Evolutionary conservation across 2,113 vertebrate species (phyloP), one percentile per base, ranked within the genome.

Genomic region (Cervus canadensis): DNA sequence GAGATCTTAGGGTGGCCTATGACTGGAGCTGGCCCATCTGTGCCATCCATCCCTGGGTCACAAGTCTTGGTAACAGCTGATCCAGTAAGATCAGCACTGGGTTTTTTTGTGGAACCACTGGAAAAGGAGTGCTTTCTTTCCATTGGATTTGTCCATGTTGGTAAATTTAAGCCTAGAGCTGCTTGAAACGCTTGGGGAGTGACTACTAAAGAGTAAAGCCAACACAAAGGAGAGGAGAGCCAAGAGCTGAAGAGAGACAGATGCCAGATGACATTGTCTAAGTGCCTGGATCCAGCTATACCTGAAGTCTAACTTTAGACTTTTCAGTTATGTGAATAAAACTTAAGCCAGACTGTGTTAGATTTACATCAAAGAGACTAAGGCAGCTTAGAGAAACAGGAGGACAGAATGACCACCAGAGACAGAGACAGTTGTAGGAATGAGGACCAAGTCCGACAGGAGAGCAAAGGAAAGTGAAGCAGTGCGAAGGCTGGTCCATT

Each of bases 251-350:
- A 79, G 59, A 86, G 45, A 94, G 67, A 94, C 54, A 87, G 88
- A 79, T 50, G 59, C 17, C 91, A 54, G 3, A 64, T 83, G 56
- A 62, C 56, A 74, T 74, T 5, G 12, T 82, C n/a, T 87, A 60
- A 94, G 33, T 82, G 5, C 67, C 81, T 95, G 15, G 94, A 94
- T 82, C 64, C 87, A 92, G 54, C 85, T 76, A 15, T 48, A 25
- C 81, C 94, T 97, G 74, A 94, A 85, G 50, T 36, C 83, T 91
- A 9, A 26, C 4, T 79, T 45, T 92, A 43, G 50, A 33, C 15
- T 96, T 98, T 81, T 87, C 28, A 96, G 74, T 84, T 60, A 59
- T 26, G n/a, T 92, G 56, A 84, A 57, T 81, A 52, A 93, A 89
- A 4, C 62, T 57, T 71, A 93, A 76, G 60, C 62, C 76, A 43